Conservation (phyloP, 2,888 invertebrate species). For the Sesia bembeciformis region DNA sequence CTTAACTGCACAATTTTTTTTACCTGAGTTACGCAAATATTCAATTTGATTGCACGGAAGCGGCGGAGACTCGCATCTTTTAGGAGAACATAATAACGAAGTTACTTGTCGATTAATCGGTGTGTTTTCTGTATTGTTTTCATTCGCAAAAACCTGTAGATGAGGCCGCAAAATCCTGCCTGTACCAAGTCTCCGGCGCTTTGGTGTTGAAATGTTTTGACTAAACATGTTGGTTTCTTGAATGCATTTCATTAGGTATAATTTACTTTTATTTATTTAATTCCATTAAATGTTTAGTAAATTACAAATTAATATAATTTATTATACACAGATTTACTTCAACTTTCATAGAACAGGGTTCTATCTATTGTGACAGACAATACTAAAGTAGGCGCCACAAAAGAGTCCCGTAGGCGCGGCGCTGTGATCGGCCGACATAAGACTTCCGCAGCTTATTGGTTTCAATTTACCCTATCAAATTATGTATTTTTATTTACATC, state of each 20-base stretch:
- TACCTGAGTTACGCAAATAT: constrained; percentile 43
- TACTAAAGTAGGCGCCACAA: too few relatives aligned
- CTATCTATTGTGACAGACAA: too few relatives aligned
- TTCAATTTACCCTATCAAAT: too few relatives aligned
- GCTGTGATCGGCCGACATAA: too few relatives aligned
- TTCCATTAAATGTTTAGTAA: too few relatives aligned
- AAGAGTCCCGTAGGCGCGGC: too few relatives aligned
- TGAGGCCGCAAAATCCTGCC: constrained; percentile 25
- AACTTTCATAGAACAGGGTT: too few relatives aligned
- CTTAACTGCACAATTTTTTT: constrained; percentile 26
- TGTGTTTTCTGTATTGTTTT: constrained; percentile 18
- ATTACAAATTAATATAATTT: too few relatives aligned
- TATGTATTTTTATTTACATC: too few relatives aligned
- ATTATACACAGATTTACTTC: too few relatives aligned
- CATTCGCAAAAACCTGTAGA: constrained; percentile 11
- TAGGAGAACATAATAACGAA: constrained; percentile 3
- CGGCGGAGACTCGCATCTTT: constrained; percentile 47
- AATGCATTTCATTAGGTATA: constrained; percentile 19
- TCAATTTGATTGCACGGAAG: constrained; percentile 63
- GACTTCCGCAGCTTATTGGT: too few relatives aligned
- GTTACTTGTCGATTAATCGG: constrained; percentile 21
- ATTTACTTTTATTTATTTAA: background rate
- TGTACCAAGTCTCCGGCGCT: constrained; percentile 45
- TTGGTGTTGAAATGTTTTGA: constrained; percentile 43
- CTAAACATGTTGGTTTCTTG: constrained; percentile 9